Percentiles rank a stretch among this genome's conserved stretches.
Evolutionary conservation across 92 coral and sea anemone genomes (phyloP).

Genomic region (Umimayanthus kanabou): DNA sequence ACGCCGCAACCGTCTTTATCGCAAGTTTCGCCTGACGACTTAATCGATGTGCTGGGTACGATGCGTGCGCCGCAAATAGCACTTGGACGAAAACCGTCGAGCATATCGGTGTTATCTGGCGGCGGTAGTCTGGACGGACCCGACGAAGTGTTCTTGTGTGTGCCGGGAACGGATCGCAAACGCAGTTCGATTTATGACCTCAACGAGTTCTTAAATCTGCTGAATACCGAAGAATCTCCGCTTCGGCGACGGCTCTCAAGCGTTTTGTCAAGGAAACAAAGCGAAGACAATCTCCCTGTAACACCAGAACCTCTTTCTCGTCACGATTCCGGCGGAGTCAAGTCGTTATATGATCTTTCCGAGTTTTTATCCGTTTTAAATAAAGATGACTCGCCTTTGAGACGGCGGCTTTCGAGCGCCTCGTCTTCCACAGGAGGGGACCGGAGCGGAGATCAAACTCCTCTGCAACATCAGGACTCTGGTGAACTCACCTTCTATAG

Average conservation of each 20-base stretch:
- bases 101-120: slow-evolving; percentile 54
- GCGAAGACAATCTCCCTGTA: slow-evolving; percentile 1
- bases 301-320: slow-evolving; percentile 68
- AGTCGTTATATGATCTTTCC: slow-evolving; percentile 72
- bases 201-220: slow-evolving; percentile 61
- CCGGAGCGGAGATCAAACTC: background rate
- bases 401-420: slow-evolving; percentile 76
- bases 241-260: slow-evolving; percentile 65
- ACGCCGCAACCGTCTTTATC: slow-evolving; percentile 19
- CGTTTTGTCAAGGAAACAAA: slow-evolving; percentile 40
- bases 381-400: slow-evolving; percentile 72
- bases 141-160: slow-evolving; percentile 69
- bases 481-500: slow-evolving; percentile 10
- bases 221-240: slow-evolving; percentile 68
- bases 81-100: slow-evolving; percentile 59
- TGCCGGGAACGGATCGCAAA: slow-evolving; percentile 56
- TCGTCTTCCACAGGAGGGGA: slow-evolving; percentile 21
- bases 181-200: slow-evolving; percentile 75
- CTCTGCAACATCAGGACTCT: slow-evolving; percentile 30
- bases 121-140: slow-evolving; percentile 54
- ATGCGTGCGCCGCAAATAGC: slow-evolving; percentile 38
- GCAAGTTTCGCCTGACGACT: slow-evolving; percentile 14
- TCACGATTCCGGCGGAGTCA: slow-evolving; percentile 74
- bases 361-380: slow-evolving; percentile 77
- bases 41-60: background rate